Evolutionary conservation across 1,140 invertebrate species (phyloP).

Genomic region (Scaptomyza montana): DNA sequence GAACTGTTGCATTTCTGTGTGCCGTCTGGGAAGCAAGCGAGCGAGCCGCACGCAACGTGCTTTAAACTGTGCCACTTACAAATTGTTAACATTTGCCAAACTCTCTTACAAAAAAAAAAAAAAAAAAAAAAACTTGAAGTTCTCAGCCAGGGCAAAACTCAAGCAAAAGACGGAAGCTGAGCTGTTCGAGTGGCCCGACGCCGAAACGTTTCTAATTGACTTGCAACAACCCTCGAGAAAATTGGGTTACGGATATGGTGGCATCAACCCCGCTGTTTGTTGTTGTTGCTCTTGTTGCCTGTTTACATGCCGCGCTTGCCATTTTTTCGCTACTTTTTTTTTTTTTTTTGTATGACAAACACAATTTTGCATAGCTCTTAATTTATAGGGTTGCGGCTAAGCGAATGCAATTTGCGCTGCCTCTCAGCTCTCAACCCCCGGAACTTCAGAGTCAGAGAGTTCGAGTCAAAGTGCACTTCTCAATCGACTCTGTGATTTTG

Average conservation of each 20-base stretch:
- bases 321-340: constrained; percentile 65
- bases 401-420: constrained; percentile 75
- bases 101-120: no score
- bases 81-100: constrained; percentile 74
- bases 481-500: constrained; percentile 16
- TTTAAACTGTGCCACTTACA: constrained; percentile 73
- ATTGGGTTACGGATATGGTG: background rate
- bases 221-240: constrained; percentile 42
- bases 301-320: constrained; percentile 67
- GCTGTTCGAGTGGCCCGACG: constrained; percentile 28
- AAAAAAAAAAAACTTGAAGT: constrained; percentile 1
- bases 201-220: constrained; percentile 50
- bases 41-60: constrained; percentile 22
- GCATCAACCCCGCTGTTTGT: constrained; percentile 58
- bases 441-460: background rate
- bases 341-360: constrained; percentile 57
- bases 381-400: constrained; percentile 80
- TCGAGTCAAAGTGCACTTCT: constrained; percentile 3
- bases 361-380: constrained; percentile 57
- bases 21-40: constrained; percentile 53
- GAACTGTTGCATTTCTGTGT: constrained; percentile 70
- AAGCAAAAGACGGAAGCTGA: constrained; percentile 18
- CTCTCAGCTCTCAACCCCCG: constrained; percentile 39
- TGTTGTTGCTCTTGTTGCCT: constrained; percentile 43
- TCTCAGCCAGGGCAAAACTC: background rate